Conservation (phyloP, 2,888 invertebrate species). For the Nezara viridula region DNA sequence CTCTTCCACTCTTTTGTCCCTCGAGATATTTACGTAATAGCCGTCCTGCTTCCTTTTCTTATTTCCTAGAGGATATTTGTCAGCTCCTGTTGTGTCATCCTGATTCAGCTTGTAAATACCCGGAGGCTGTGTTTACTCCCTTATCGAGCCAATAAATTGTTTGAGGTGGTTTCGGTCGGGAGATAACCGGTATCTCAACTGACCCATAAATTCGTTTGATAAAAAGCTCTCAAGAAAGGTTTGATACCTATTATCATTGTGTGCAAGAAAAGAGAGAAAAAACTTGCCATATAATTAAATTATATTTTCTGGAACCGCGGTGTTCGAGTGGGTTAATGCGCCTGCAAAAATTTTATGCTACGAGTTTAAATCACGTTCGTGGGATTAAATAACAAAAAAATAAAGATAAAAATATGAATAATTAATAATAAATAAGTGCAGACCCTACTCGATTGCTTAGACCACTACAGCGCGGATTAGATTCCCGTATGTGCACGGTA, state of each 20-base stretch:
- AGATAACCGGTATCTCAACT: neutral
- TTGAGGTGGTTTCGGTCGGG: neutral
- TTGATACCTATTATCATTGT: neutral
- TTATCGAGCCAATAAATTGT: slow-evolving; percentile 12
- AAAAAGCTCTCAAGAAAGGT: neutral
- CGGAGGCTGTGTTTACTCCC: neutral
- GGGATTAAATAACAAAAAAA: too few relatives aligned
- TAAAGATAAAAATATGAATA: too few relatives aligned
- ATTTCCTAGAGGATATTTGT: neutral
- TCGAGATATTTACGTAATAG: neutral
- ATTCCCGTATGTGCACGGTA: too few relatives aligned
- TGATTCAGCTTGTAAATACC: neutral
- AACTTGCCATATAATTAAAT: too few relatives aligned
- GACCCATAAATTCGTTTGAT: neutral
- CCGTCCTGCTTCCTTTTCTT: neutral
- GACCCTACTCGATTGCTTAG: too few relatives aligned
- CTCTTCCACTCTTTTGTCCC: neutral
- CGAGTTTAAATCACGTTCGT: too few relatives aligned
- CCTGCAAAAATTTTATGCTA: too few relatives aligned
- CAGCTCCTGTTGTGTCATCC: neutral
- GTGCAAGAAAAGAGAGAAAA: too few relatives aligned
- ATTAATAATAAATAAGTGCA: too few relatives aligned
- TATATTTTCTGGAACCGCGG: too few relatives aligned
- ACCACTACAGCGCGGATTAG: too few relatives aligned
- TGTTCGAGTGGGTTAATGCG: too few relatives aligned